Conservation (phyloP, 1,140 invertebrate genomes). For the Eubasilissa regina region DNA sequence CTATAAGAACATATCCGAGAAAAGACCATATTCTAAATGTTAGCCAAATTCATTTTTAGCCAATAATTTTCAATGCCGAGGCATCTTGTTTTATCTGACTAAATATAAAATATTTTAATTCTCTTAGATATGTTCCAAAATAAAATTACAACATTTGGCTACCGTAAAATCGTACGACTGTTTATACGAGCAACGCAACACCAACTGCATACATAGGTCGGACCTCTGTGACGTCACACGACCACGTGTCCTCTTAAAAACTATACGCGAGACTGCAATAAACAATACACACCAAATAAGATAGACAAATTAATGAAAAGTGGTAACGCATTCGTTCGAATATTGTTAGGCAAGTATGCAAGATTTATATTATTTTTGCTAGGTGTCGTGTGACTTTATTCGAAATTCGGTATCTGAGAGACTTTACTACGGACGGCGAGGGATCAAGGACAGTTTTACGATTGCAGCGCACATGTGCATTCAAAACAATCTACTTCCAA, state of each 20-base stretch:
- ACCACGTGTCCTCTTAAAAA: constrained; percentile 54
- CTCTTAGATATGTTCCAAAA: too few species aligned
- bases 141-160: neutral
- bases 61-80: too few species aligned
- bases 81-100: too few species aligned
- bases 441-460: constrained; percentile 61
- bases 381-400: constrained; percentile 2
- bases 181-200: constrained; percentile 32
- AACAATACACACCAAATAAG: neutral
- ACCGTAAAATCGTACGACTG: constrained; percentile 30
- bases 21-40: too few species aligned
- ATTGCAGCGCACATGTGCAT: constrained; percentile 57
- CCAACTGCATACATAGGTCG: constrained; percentile 33
- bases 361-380: neutral
- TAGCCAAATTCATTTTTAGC: too few species aligned
- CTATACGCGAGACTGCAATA: neutral
- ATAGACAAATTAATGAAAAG: neutral
- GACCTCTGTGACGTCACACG: constrained; percentile 55
- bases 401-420: neutral
- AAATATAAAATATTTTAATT: too few species aligned
- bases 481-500: constrained; percentile 31
- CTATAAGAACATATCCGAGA: too few species aligned
- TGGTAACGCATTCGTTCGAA: neutral
- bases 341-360: neutral
- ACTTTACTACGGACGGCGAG: constrained; percentile 55